Percentiles rank a stretch among this genome's conserved stretches.
phyloP scores from a whole-genome alignment of 2,113 vertebrate species.

The Hippopotamus amphibius region DNA sequence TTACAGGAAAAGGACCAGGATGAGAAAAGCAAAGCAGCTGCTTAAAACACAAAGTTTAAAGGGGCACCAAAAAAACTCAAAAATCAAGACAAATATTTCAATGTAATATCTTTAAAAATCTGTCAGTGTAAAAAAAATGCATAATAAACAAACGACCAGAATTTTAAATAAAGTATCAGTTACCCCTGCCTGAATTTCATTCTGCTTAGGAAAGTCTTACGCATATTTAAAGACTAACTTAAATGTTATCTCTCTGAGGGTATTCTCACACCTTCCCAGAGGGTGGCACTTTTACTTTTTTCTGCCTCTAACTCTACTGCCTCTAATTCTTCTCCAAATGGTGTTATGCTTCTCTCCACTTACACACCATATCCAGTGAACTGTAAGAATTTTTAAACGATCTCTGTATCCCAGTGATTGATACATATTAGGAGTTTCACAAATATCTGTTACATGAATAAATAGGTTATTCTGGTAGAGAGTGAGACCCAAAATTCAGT shows the following conservation, averaged over 20 bases:
- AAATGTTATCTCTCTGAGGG: neutral
- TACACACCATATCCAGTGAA: neutral
- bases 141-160: neutral
- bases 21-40: neutral
- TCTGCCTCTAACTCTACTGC: neutral
- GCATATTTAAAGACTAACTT: conserved; percentile 21
- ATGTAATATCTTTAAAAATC: neutral
- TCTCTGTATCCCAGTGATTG: neutral
- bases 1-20: neutral
- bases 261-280: neutral
- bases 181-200: neutral
- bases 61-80: neutral
- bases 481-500: neutral
- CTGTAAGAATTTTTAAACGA: neutral
- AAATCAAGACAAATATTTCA: neutral
- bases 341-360: neutral
- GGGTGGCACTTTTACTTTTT: neutral
- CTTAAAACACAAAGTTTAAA: conserved; percentile 35
- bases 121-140: neutral
- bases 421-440: neutral
- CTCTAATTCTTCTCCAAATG: neutral
- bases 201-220: neutral
- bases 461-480: neutral
- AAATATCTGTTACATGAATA: neutral
- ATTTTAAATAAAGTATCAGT: neutral